Base-by-base conservation (phyloP, 2,113 vertebrate species). In the Sterna hirundo region DNA sequence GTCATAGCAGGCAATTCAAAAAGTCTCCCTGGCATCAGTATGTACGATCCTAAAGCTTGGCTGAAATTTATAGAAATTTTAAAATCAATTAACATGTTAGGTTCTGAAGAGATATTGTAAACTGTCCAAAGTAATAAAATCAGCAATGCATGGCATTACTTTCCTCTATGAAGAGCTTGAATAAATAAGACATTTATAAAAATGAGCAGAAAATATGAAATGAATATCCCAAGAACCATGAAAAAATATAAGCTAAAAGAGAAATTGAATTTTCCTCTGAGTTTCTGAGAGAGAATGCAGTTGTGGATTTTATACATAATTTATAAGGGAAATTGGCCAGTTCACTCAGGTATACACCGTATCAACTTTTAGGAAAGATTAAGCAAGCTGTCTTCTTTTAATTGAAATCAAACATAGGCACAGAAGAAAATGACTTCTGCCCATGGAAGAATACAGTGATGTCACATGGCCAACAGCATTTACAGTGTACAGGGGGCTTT, bases 151-250 rank as follows among this genome's bases (percentile, higher is more conserved):
- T 97, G 95, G 97, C 95, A 97, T 97, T 98, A 97, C 97, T 97
- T 98, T 96, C 85, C 90, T 95, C 96, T 97, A 84, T 93, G 97
- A 98, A 97, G 93, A 98, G 95, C 94, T 97, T 98, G 98, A 98
- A 98, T 98, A 98, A 98, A 98, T 98, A 98, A 98, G 97, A 98
- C 97, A 94, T 98, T 97, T 98, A 97, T 97, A 98, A 98, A 98
- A 98, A 97, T 97, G 97, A 98, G 91, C 82, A 96, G 97, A 97
- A 97, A 97, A 98, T 98, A 97, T 95, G 82, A 98, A 98, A 98
- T 98, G 85, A 98, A 97, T 98, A 98, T 98, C 96, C 97, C 97
- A 97, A 98, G 97, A 98, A 98, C 96, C 97, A 98, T 96, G 96
- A 97, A 97, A 88, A 95, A 89, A 85, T 95, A 97, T 97, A 98